Evolutionary conservation across 2,797 vertebrate genomes (phyloP), one percentile per base, ranked within the genome.

Genomic region (Clarias laeviceps): DNA sequence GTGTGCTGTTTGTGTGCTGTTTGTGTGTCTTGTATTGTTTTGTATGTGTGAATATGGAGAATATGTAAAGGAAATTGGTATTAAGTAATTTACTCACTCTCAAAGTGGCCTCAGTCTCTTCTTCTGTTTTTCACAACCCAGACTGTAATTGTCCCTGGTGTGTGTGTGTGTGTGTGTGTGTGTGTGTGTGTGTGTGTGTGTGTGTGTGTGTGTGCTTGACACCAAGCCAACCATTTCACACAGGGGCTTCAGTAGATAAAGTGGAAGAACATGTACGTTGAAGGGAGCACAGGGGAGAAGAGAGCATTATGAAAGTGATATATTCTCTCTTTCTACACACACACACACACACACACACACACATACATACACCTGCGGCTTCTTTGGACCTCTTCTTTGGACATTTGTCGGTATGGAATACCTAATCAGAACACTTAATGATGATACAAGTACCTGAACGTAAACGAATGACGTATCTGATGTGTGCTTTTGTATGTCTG

Each of bases 241-340:
- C 82, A 88, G 86, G 81, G 88, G 89, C 88, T 93, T 90, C 91
- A 91, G 93, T 94, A 54, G 50, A 54, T 93, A 93, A 89, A 92
- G 92, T 92, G 91, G 87, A 88, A 92, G 91, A 87, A 90, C 1
- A 3, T 59, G 29, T 80, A 89, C 88, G 87, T 86, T 80, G 82
- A 87, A 87, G 77, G 62, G 82, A 89, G 70, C 85, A 90, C 87
- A 88, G 87, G 90, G 86, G 83, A 61, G 24, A 85, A 87, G 29
- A 74, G 15, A 76, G 27, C 27, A 56, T 24, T 7, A 84, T 87
- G 88, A 92, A 92, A 93, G 88, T 93, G 90, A 91, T 90, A 91
- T 92, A 89, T 87, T 70, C 79, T 40, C 69, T n/a, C 20, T 45
- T 6, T 50, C 11, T 14, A 50, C 40, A 45, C 37, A 45, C 69